Base-by-base conservation (phyloP, 1,140 invertebrate genomes). In the Phocides pigmalion region DNA sequence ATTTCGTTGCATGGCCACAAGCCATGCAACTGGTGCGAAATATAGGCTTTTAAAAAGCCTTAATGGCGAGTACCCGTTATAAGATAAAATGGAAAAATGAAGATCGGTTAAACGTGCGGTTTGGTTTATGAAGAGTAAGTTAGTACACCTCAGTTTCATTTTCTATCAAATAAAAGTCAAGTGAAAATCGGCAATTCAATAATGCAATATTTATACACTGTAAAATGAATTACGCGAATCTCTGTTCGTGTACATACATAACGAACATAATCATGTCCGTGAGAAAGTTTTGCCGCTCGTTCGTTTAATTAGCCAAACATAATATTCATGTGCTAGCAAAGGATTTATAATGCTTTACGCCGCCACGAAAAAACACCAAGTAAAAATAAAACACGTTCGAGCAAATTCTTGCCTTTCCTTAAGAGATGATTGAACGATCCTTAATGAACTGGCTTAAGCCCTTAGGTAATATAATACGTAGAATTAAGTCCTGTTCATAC, bases 381-480 rank as follows among this genome's bases (percentile, higher is more conserved):
- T 54, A 64, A 68, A 77, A 70, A 70, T 66, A 76, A 74, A 67
- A 77, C 72, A 71, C 50, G 66, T 25, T 61, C 42, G 59, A 69
- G 62, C 63, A 73, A 71, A 67, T 68, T 76, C 65, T 59, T 72
- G 67, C 76, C 72, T 76, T 70, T 74, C 76, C 72, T 76, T 85
- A 85, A 82, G 78, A 72, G 71, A 85, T 82, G 83, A 82, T 86
- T 82, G 80, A 86, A 80, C 76, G 80, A 79, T 82, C 79, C 76
- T 70, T 84, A 86, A 84, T 86, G 79, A 86, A 84, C 80, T 76
- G 78, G 72, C 81, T 77, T 79, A 74, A 82, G 75, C 81, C 82
- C 81, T 81, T 74, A 78, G 84, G 82, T 83, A 79, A 82, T 79
- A 78, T 78, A 82, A 83, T 81, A 79, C 74, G 71, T 68, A 71